Evolutionary conservation across 2,888 invertebrate genomes (phyloP), one percentile per base, ranked within the genome.

Genomic region (Cistogaster globosa): DNA sequence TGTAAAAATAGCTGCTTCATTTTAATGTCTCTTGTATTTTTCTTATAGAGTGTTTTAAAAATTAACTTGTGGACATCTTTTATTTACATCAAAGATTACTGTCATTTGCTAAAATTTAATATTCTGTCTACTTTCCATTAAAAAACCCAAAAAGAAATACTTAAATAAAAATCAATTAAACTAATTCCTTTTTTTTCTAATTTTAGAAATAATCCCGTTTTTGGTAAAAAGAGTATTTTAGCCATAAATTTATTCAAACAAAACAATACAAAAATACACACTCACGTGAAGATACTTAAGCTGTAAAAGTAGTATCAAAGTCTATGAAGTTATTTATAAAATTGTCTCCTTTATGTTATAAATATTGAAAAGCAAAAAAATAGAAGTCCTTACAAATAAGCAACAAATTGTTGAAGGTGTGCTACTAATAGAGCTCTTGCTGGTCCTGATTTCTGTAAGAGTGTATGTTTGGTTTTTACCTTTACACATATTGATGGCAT

Each of bases 351-450:
- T 85, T 85, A 79, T 71, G 71, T 78, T 82, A 82, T 82, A 79
- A 85, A 79, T 85, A 85, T 75, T 42, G 48, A 12, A 26, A 32
- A 22, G 4, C 26, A 32, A 38, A 51, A 45, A 69, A 38, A 12
- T 26, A 69, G 58, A 85, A 85, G 85, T 79, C 65, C 62, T 55
- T 67, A 82, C 82, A 85, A 85, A 85, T 75, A 77, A 85, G 85
- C 82, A 85, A 85, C 82, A 85, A 85, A 85, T 85, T 85, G 85
- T 67, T 62, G 78, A 63, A 82, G 85, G 85, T 85, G 85, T 82
- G 78, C 75, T 84, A 48, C 60, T 32, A 53, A 26, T 26, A 14
- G 32, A 72, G 53, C 67, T 80, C 69, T 62, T 74, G 53, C 53
- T 74, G 74, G 6, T 81, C 18, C 36, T 74, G 45, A 57, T 68